phyloP scores from a whole-genome alignment of 92 coral and sea anemone genomes.

The Palythoa grandiflora region DNA sequence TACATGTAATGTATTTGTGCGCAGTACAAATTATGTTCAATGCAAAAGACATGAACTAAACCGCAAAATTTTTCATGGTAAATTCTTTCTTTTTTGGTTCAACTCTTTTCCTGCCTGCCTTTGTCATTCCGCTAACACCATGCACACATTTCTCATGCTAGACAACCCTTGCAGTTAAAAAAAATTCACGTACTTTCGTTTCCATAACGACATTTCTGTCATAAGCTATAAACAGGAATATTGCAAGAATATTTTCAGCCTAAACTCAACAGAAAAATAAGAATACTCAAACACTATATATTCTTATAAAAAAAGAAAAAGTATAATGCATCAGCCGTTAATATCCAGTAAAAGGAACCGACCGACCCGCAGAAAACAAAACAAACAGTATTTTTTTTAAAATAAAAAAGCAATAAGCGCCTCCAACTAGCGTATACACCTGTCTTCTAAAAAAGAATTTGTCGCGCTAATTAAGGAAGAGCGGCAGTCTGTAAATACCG shows the following conservation, averaged over 20 bases:
- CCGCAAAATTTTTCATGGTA: too few species aligned
- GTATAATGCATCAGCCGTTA: neutral
- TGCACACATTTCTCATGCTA: too few species aligned
- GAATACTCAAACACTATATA: neutral
- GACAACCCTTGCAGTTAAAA: too few species aligned
- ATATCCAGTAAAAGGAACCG: conserved; percentile 1
- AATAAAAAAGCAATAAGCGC: neutral
- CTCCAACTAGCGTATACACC: conserved; percentile 2
- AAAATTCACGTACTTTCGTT: neutral
- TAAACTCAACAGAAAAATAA: neutral
- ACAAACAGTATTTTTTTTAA: neutral
- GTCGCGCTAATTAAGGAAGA: neutral
- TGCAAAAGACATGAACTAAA: too few species aligned
- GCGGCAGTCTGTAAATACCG: neutral
- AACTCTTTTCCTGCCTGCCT: too few species aligned
- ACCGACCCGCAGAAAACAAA: conserved; percentile 2
- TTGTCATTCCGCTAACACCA: too few species aligned
- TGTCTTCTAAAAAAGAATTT: neutral
- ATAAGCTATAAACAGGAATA: neutral
- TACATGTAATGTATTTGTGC: too few species aligned
- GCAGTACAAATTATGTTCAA: too few species aligned
- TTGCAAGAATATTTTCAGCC: too few species aligned
- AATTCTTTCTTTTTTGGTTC: too few species aligned
- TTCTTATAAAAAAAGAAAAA: neutral
- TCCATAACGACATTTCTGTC: neutral